Conservation (phyloP, 53 echinoderm and acorn worm species). For the Astropecten irregularis region DNA sequence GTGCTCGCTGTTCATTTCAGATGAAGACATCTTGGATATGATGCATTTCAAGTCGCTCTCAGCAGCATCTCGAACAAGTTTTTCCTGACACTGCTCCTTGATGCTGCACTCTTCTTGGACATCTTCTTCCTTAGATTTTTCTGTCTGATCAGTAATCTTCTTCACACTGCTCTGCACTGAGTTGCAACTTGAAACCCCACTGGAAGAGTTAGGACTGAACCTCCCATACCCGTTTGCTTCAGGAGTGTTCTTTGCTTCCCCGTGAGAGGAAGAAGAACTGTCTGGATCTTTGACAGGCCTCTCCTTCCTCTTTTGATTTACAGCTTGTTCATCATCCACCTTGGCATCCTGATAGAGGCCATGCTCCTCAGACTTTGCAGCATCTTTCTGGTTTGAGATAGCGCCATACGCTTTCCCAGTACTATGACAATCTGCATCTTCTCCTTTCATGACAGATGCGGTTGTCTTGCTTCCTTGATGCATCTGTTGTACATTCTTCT, state of each 20-base stretch:
- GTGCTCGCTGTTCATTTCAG: neutral
- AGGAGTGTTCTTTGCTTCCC: conserved; percentile 6
- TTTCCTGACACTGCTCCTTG: neutral
- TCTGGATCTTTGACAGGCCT: neutral
- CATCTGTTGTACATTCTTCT: neutral
- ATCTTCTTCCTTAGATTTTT: neutral
- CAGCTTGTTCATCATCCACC: too few relatives aligned
- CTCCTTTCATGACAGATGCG: neutral
- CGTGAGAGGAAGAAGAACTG: conserved; percentile 22
- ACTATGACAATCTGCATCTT: neutral
- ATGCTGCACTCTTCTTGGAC: neutral
- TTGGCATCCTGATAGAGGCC: too few relatives aligned
- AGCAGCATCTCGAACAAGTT: neutral
- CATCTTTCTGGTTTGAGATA: too few relatives aligned
- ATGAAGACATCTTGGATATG: neutral
- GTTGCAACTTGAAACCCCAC: conserved; percentile 61
- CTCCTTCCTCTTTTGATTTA: neutral
- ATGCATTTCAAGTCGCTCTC: neutral
- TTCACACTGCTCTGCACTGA: neutral
- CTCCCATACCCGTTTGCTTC: conserved; percentile 18
- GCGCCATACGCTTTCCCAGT: neutral
- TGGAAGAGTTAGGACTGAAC: conserved; percentile 65
- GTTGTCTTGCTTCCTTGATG: neutral
- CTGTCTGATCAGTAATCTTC: neutral
- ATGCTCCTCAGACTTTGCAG: too few relatives aligned